These are phyloP conservation scores for Pantherophis guttatus DNA, from an alignment of 2,113 vertebrate genomes.

Conservation along the genomic window DNA sequence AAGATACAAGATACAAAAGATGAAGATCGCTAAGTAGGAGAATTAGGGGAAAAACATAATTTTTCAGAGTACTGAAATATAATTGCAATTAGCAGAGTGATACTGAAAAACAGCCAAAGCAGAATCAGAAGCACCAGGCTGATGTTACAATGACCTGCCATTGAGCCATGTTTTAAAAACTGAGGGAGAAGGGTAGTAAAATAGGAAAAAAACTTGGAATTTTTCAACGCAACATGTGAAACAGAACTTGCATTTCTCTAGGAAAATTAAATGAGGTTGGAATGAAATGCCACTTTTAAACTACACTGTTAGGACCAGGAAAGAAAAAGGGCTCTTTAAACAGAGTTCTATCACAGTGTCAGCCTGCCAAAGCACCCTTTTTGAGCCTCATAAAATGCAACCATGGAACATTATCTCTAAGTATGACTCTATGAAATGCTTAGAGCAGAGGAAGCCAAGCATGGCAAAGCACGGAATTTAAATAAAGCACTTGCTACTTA, in stretches of 20 bases:
- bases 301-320: conserved; percentile 6
- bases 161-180: neutral
- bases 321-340: conserved; percentile 17
- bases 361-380: conserved; percentile 19
- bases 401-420: neutral
- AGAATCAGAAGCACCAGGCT: neutral
- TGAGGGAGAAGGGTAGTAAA: neutral
- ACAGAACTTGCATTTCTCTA: neutral
- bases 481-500: conserved; percentile 70
- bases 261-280: neutral
- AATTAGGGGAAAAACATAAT: conserved; percentile 1
- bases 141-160: neutral
- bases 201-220: neutral
- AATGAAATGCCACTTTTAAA: conserved; percentile 21
- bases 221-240: neutral
- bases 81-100: conserved; percentile 28
- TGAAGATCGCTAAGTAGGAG: neutral
- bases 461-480: conserved; percentile 11
- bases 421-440: conserved; percentile 3
- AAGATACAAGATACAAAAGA: neutral
- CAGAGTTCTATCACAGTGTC: conserved; percentile 21
- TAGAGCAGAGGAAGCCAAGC: conserved; percentile 25
- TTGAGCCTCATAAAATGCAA: conserved; percentile 14
- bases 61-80: conserved; percentile 36
- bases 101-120: conserved; percentile 13